A percentile compares a stretch with the other conserved stretches of the same genome.
These are phyloP conservation scores for Hyles vespertilio DNA, from an alignment of 1,140 invertebrate genomes.

Conservation along the genomic window DNA sequence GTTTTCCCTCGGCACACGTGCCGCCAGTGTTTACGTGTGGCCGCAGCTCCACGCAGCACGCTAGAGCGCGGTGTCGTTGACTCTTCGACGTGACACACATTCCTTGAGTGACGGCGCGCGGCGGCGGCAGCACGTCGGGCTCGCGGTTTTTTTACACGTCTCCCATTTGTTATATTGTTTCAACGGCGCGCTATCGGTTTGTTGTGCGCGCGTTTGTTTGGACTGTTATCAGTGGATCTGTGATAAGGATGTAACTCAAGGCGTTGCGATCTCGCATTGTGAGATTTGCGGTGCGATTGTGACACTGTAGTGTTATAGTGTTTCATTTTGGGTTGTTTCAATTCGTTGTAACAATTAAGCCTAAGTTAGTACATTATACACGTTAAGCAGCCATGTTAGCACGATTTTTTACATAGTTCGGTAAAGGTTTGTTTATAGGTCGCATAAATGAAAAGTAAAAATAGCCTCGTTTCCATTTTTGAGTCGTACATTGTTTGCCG, in stretches of 20 bases:
- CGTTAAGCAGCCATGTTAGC: not conserved
- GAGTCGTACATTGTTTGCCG: too few species aligned
- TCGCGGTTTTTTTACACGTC: slow-evolving; percentile 32
- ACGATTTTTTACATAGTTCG: too few species aligned
- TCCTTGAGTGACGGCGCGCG: slow-evolving; percentile 47
- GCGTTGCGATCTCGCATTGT: slow-evolving; percentile 21
- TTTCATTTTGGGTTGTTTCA: too few species aligned
- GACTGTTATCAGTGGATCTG: slow-evolving; percentile 31
- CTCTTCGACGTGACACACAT: slow-evolving; percentile 62
- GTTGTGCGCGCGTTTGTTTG: slow-evolving; percentile 24
- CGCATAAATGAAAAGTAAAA: too few species aligned
- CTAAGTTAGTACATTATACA: not conserved
- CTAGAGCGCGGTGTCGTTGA: slow-evolving; percentile 51
- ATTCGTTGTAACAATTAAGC: slow-evolving; percentile 11
- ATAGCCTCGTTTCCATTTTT: too few species aligned
- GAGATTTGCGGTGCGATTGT: slow-evolving; percentile 8
- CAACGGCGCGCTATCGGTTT: slow-evolving; percentile 4
- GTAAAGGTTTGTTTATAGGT: too few species aligned
- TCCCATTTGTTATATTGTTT: slow-evolving; percentile 2
- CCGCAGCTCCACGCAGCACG: not conserved
- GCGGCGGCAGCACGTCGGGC: slow-evolving; percentile 37
- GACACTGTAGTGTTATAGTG: too few species aligned
- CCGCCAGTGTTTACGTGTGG: slow-evolving; percentile 52
- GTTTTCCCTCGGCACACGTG: slow-evolving; percentile 41
- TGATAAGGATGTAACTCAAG: slow-evolving; percentile 23